Conservation (phyloP, 2,888 invertebrate species). For the Pecten maximus region DNA sequence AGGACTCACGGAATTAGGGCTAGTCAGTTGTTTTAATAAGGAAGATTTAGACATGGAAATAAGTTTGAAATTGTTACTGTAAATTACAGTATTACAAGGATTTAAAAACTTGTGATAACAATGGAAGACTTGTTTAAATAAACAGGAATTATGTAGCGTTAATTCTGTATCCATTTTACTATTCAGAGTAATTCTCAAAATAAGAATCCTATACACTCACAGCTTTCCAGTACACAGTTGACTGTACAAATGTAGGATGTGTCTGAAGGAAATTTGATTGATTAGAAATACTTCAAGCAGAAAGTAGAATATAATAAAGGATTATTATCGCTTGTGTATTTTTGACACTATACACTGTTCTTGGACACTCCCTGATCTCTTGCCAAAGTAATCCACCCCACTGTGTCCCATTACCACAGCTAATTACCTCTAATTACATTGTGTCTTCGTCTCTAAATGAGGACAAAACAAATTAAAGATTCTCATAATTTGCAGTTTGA, state of each 20-base stretch:
- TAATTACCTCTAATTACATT: background rate
- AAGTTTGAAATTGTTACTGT: background rate
- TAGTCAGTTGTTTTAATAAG: background rate
- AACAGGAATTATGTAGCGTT: background rate
- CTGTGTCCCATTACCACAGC: background rate
- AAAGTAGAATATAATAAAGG: background rate
- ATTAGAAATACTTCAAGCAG: slow-evolving; percentile 5
- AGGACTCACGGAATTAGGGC: background rate
- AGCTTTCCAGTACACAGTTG: background rate
- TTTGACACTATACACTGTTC: background rate
- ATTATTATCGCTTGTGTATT: background rate
- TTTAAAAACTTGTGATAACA: background rate
- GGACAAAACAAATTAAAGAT: background rate
- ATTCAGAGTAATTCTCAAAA: background rate
- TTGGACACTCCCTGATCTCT: background rate
- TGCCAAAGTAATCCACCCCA: background rate
- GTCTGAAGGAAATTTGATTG: background rate
- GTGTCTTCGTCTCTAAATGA: background rate
- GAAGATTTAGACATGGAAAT: background rate
- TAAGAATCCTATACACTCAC: background rate
- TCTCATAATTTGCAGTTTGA: background rate
- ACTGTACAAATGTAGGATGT: background rate
- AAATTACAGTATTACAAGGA: background rate
- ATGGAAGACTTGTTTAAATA: background rate
- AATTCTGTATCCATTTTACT: background rate